Conservation (phyloP, 1,140 invertebrate species). For the Leptonema lineaticorne region DNA sequence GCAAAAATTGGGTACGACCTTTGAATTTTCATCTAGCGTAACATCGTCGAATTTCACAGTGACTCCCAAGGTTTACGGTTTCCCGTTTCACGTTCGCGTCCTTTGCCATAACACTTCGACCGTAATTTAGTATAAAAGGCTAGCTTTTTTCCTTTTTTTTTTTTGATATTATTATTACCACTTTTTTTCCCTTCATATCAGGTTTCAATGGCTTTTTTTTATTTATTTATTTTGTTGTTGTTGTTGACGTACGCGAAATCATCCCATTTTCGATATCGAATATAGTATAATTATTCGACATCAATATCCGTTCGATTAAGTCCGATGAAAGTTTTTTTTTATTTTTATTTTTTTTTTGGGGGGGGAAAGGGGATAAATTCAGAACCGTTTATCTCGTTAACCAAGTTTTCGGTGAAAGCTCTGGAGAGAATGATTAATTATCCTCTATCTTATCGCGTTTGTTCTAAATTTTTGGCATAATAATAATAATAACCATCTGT, state of each 20-base stretch:
- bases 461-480: not conserved
- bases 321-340: not conserved
- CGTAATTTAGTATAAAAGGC: not conserved
- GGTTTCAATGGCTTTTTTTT: too few relatives aligned
- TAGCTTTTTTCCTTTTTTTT: too few relatives aligned
- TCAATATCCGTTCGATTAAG: not conserved
- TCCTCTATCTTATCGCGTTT: not conserved
- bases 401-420: slow-evolving; percentile 2
- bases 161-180: too few relatives aligned
- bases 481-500: too few relatives aligned
- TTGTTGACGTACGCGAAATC: too few relatives aligned
- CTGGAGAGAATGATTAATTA: not conserved
- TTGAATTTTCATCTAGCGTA: too few relatives aligned
- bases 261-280: too few relatives aligned
- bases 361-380: not conserved
- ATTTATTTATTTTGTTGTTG: too few relatives aligned
- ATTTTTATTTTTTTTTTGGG: too few relatives aligned
- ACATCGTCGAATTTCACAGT: not conserved
- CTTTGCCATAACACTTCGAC: not conserved
- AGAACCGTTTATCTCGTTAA: slow-evolving; percentile 3
- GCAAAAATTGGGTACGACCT: too few relatives aligned
- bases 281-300: not conserved
- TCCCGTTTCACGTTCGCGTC: not conserved
- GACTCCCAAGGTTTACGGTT: not conserved
- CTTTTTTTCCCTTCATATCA: too few relatives aligned